Evolutionary conservation across 2,888 invertebrate species (phyloP), one percentile per base, ranked within the genome.

Genomic region (Dolomedes plantarius): DNA sequence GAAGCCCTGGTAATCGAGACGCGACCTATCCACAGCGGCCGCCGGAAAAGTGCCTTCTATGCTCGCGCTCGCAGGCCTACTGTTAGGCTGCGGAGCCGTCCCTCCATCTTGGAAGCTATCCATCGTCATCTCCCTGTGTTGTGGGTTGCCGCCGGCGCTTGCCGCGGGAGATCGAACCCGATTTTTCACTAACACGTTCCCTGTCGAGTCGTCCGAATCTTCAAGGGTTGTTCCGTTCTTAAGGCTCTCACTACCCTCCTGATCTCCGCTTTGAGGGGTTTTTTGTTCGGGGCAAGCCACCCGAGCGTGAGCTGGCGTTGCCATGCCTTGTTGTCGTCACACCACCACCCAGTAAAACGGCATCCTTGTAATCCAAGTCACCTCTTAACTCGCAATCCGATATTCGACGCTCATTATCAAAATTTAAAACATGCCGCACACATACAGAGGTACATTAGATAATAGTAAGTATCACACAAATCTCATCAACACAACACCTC

Each of bases 21-120:
- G 83, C 31, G 79, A 68, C 62, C 87, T 83, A 46, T 87, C 87
- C 75, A 87, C 32, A 27, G 73, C 36, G 31, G 73, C 36, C 23
- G 76, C 77, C 41, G 83, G 71, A 69, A 76, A 83, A 50, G 41
- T 39, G 75, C 76, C 64, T 27, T 41, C 65, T 28, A 67, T 64
- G 50, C 62, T 72, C 72, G 65, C 64, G 56, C 50, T 36, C 50
- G 65, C 73, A 75, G 80, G 79, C 82, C 78, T 78, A 74, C 82
- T 83, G 64, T 83, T 83, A 28, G 69, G 65, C 62, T 50, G 77
- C 82, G 46, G 79, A 65, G 74, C 39, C 16, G 71, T 71, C 39
- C 88, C 88, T 74, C 88, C 88, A 88, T 88, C 88, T 88, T 88
- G 88, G 74, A 88, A 88, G 73, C 68, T 86, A 65, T 86, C 88